phyloP scores from a whole-genome alignment of 2,797 vertebrate species.

The Cyclopterus lumpus region DNA sequence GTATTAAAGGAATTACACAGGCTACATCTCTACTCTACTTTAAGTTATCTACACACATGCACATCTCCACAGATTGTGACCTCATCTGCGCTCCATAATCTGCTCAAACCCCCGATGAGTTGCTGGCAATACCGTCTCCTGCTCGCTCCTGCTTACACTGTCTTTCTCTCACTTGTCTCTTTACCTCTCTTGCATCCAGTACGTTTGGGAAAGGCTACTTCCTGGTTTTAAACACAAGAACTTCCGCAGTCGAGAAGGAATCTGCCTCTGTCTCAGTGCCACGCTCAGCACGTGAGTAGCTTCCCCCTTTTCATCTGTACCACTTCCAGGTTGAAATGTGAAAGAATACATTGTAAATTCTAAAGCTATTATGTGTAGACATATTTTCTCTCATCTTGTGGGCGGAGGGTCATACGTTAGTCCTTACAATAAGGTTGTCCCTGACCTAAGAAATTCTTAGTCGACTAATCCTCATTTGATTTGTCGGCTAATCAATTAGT shows the following conservation, averaged over 20 bases:
- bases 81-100: constrained; percentile 31
- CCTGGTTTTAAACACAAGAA: constrained; percentile 98
- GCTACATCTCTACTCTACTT: constrained; percentile 2
- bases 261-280: constrained; percentile 93
- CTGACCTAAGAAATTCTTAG: neutral
- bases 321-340: constrained; percentile 15
- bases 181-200: constrained; percentile 76
- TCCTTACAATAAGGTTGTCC: neutral
- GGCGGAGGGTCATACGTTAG: neutral
- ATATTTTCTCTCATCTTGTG: neutral
- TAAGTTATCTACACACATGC: constrained; percentile 11
- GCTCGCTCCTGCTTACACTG: neutral
- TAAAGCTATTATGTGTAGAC: neutral
- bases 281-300: constrained; percentile 92
- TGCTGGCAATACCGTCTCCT: neutral
- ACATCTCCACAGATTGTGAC: constrained; percentile 37
- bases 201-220: constrained; percentile 93
- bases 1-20: constrained; percentile 17
- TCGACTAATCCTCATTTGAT: neutral
- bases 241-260: constrained; percentile 94
- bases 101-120: constrained; percentile 33
- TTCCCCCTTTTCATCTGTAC: constrained; percentile 39
- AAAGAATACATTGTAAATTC: neutral
- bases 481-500: neutral
- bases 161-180: neutral